phyloP scores from a whole-genome alignment of 2,113 vertebrate species.

The Myotis lucifugus region DNA sequence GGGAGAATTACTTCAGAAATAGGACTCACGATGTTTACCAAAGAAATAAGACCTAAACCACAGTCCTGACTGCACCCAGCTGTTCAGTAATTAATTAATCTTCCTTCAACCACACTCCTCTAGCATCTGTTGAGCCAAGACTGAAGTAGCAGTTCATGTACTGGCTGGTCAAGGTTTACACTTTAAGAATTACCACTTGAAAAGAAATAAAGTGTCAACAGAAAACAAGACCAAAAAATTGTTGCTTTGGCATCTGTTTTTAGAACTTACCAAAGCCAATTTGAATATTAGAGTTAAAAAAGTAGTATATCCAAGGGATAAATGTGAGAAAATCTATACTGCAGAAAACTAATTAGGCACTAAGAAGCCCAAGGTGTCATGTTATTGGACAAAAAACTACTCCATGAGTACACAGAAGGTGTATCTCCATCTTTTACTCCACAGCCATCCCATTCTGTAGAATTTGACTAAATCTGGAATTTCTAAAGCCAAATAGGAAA shows the following conservation, averaged over 20 bases:
- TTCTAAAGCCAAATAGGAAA: not conserved
- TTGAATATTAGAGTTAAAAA: constrained; percentile 10
- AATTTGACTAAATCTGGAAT: not conserved
- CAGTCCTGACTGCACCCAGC: not conserved
- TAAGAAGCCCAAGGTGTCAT: not conserved
- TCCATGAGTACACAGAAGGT: not conserved
- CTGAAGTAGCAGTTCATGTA: not conserved
- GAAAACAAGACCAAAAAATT: not conserved
- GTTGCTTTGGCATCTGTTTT: not conserved
- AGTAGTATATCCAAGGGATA: not conserved
- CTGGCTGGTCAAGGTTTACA: not conserved
- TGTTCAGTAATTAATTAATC: not conserved
- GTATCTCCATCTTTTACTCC: not conserved
- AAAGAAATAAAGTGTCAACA: not conserved
- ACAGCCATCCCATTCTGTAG: not conserved
- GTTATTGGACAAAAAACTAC: not conserved
- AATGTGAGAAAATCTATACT: not conserved
- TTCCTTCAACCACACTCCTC: not conserved
- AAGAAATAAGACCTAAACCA: not conserved
- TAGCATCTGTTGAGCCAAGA: not conserved
- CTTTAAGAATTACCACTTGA: not conserved
- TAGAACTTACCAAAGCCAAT: not conserved
- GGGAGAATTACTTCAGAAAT: not conserved
- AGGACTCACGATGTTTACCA: not conserved
- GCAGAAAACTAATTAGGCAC: not conserved